Percentiles rank a stretch among this genome's conserved stretches.
Conservation (phyloP, 2,888 invertebrate genomes). For the Hemistola chrysoprasaria region DNA sequence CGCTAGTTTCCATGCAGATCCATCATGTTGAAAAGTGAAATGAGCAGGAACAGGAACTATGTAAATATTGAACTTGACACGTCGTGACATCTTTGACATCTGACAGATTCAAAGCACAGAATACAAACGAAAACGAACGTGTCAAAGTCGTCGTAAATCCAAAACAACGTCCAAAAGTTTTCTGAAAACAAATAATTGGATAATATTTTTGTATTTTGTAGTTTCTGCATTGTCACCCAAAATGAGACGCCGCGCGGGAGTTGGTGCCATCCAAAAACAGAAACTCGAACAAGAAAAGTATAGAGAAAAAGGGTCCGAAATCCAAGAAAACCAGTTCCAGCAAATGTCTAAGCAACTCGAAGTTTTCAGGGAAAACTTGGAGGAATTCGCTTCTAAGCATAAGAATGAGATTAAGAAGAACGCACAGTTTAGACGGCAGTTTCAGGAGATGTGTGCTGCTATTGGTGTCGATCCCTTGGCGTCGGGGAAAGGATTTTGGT, state of each 20-base stretch:
- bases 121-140: too few relatives aligned
- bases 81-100: too few relatives aligned
- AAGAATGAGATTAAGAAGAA: conserved; percentile 97
- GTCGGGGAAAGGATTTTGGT: conserved; percentile 98
- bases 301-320: conserved; percentile 93
- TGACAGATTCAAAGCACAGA: too few relatives aligned
- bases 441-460: conserved; percentile 99
- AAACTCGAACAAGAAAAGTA: conserved; percentile 94
- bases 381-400: conserved; percentile 97
- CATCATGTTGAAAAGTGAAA: too few relatives aligned
- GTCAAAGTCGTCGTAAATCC: too few relatives aligned
- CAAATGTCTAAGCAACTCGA: conserved; percentile 97
- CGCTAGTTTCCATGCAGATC: too few relatives aligned
- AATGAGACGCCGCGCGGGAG: conserved; percentile 92
- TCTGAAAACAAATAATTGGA: too few relatives aligned
- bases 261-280: conserved; percentile 95
- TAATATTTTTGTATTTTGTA: not conserved
- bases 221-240: too few relatives aligned
- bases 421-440: conserved; percentile 96
- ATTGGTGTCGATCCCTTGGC: conserved; percentile 99
- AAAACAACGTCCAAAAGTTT: too few relatives aligned
- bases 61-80: too few relatives aligned
- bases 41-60: too few relatives aligned
- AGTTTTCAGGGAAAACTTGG: conserved; percentile 93
- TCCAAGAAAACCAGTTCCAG: conserved; percentile 95